Base-by-base conservation (phyloP, 1,140 invertebrate species). In the Caenorhabditis briggsae region DNA sequence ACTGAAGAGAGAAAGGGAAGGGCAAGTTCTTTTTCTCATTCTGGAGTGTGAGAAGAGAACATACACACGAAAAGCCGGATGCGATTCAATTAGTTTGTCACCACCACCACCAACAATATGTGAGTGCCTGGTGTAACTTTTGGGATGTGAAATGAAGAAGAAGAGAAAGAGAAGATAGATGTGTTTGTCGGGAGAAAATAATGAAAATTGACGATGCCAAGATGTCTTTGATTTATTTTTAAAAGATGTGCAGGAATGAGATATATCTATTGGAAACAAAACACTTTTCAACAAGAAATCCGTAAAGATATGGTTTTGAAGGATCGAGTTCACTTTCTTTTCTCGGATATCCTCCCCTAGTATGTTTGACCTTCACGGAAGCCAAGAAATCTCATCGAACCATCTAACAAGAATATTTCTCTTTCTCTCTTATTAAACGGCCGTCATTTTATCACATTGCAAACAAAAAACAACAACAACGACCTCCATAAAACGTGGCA, bases 301-400 rank as follows among this genome's bases (percentile, higher is more conserved):
- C 23, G 59, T 25, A 8, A 78, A 78, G 46, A 50, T 23, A 50
- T 50, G 7, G 70, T 41, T 70, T 78, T 78, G 70, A 46, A 78
- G 9, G 70, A 78, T n/a, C 18, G 46, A 78, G 70, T 78, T 78
- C 70, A 78, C 70, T 78, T 78, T 78, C n/a, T n/a, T n/a, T n/a
- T n/a, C 70, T 78, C 70, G 70, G 70, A 78, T 53, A 78, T 46
- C 64, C 43, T 65, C n/a, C n/a, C n/a, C n/a, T n/a, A 5, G 46
- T 50, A 53, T 78, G 46, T 78, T 78, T 78, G 70, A 78, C 70
- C 70, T 78, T 78, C 70, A 78, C 70, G 70, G 70, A 78, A 78
- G 53, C 20, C 14, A 53, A 50, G 70, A 78, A 78, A 33, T 33
- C 33, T 33, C 33, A 33, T 33, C 33, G 33, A 33, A 33, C 3